These are phyloP conservation scores for Coreius guichenoti DNA, from an alignment of 2,797 vertebrate species.

Conservation along the genomic window DNA sequence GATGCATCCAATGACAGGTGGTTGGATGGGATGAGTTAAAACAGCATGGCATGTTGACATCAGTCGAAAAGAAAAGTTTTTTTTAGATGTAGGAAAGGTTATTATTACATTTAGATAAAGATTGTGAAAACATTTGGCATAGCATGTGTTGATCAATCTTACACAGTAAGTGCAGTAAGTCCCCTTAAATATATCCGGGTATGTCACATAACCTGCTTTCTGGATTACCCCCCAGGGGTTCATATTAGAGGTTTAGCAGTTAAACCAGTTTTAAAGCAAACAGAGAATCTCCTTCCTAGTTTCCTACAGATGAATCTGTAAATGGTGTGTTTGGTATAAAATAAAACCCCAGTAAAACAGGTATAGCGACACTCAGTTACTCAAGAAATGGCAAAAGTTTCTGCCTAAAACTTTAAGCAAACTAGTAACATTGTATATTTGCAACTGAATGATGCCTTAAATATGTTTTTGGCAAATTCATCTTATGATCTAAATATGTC, in stretches of 20 bases:
- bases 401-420: not conserved
- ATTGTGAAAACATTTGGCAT: too few relatives aligned
- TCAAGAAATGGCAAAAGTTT: not conserved
- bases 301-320: not conserved
- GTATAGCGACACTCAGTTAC: not conserved
- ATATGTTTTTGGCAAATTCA: not conserved
- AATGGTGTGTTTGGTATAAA: not conserved
- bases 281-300: not conserved
- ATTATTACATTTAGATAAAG: too few relatives aligned
- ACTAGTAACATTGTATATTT: not conserved
- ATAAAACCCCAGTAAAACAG: not conserved
- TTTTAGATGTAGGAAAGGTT: too few relatives aligned
- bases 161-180: too few relatives aligned
- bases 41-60: too few relatives aligned
- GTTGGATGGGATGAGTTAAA: too few relatives aligned
- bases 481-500: not conserved
- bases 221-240: too few relatives aligned
- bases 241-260: not conserved
- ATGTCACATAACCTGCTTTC: too few relatives aligned
- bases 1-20: too few relatives aligned
- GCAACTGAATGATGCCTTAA: not conserved
- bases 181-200: too few relatives aligned
- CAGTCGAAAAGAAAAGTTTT: too few relatives aligned
- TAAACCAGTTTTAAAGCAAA: not conserved
- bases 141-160: too few relatives aligned